Evolutionary conservation across 2,113 vertebrate genomes (phyloP), one percentile per base, ranked within the genome.

Genomic region (Dascyllus trimaculatus): DNA sequence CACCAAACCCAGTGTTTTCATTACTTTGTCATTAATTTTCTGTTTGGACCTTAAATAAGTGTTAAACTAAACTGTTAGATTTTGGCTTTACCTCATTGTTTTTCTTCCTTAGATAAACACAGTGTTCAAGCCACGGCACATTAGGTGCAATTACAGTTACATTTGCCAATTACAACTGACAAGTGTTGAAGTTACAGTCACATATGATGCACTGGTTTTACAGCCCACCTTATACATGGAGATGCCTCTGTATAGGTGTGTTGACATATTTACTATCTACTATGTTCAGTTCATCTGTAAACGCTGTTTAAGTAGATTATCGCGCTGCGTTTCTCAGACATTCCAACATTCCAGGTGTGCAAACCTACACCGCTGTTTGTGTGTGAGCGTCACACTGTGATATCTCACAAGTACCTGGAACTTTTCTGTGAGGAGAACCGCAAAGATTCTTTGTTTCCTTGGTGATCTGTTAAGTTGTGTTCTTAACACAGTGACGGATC

Each of bases 331-430:
- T 62, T 81, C 24, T 46, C 43, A 59, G 57, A 63, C 11, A 0
- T 48, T 82, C n/a, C 63, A 75, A 51, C 24, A 58, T 69, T 84
- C 71, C 53, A 73, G 68, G 62, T 86, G 73, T 82, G 45, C 67
- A 77, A 69, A 49, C 46, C 66, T 75, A 21, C 22, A 48, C 63
- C 11, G 1, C 11, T 38, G 51, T 58, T 19, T 78, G 53, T 66
- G 52, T 66, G 58, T 61, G 60, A 38, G 67, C 48, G 63, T 58
- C 61, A 79, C 53, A 15, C 71, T 88, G 92, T 40, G 83, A 92
- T 80, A 87, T 91, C 81, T 93, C 80, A 64, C 93, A 91, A 85
- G 24, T 52, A 72, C 78, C 75, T 89, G 91, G 46, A 52, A 89
- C 54, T 69, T 74, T 40, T 59, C 85, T 43, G 61, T 29, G 52